These are phyloP conservation scores for Leptinotarsa rubiginosa DNA, from an alignment of 2,888 invertebrate genomes.

Conservation along the genomic window DNA sequence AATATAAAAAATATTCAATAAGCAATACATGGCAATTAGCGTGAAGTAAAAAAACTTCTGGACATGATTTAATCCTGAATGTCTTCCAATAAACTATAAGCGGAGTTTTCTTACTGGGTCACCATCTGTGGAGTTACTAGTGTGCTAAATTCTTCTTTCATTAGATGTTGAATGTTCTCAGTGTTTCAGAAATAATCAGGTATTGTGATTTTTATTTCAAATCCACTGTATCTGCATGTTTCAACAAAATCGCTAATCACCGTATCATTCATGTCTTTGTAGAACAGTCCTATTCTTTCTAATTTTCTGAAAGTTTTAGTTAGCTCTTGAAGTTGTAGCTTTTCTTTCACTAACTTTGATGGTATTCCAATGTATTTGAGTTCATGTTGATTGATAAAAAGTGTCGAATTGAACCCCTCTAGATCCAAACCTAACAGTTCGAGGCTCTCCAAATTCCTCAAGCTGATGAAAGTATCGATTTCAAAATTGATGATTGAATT, in stretches of 20 bases:
- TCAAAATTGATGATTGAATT: slow-evolving; percentile 33
- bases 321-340: slow-evolving; percentile 27
- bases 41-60: no score
- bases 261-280: slow-evolving; percentile 30
- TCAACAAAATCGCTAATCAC: slow-evolving; percentile 26
- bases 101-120: no score
- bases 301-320: slow-evolving; percentile 33
- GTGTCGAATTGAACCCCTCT: slow-evolving; percentile 19
- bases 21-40: no score
- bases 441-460: slow-evolving; percentile 32
- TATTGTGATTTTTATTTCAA: slow-evolving; percentile 30
- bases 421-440: slow-evolving; percentile 33
- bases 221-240: slow-evolving; percentile 34
- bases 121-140: no score
- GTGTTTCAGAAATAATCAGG: not conserved
- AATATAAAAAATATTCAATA: no score
- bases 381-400: slow-evolving; percentile 32
- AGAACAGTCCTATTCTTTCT: slow-evolving; percentile 34
- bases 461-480: slow-evolving; percentile 25
- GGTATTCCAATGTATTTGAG: slow-evolving; percentile 37
- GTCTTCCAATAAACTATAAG: no score
- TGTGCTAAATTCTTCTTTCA: no score
- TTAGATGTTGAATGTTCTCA: no score
- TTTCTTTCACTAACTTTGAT: slow-evolving; percentile 28
- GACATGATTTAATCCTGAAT: no score